Evolutionary conservation across 2,888 invertebrate species (phyloP).

Genomic region (Pristionchus mayeri): DNA sequence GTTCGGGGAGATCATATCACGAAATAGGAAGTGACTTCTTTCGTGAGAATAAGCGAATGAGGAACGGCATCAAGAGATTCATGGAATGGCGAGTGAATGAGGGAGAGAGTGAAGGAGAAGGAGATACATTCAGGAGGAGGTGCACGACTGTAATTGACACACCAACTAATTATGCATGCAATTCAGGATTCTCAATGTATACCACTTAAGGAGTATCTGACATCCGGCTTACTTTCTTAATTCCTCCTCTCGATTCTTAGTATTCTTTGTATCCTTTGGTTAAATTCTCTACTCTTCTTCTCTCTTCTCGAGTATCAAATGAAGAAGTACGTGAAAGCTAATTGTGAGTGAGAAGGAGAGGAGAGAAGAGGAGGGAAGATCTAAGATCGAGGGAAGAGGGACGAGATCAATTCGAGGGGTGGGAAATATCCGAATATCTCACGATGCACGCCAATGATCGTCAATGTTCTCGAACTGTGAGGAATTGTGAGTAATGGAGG

Average conservation of each 20-base stretch:
- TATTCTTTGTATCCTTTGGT: too few species aligned
- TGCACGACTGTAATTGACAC: not conserved
- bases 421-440: too few species aligned
- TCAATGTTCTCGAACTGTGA: too few species aligned
- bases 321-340: conserved; percentile 28
- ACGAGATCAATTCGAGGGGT: not conserved
- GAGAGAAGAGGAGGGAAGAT: conserved; percentile 46
- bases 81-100: not conserved
- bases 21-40: not conserved
- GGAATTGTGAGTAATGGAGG: not conserved
- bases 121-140: not conserved
- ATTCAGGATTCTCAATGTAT: too few species aligned
- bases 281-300: not conserved
- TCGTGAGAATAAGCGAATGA: not conserved
- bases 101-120: conserved; percentile 3
- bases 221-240: too few species aligned
- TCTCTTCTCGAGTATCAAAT: conserved; percentile 34
- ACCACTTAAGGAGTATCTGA: too few species aligned
- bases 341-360: conserved; percentile 16
- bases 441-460: too few species aligned
- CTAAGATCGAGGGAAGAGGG: conserved; percentile 3
- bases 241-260: too few species aligned
- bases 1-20: too few species aligned
- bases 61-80: not conserved
- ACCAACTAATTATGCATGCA: not conserved